Conservation (phyloP, 2,113 vertebrate species). For the Amphiprion percula region DNA sequence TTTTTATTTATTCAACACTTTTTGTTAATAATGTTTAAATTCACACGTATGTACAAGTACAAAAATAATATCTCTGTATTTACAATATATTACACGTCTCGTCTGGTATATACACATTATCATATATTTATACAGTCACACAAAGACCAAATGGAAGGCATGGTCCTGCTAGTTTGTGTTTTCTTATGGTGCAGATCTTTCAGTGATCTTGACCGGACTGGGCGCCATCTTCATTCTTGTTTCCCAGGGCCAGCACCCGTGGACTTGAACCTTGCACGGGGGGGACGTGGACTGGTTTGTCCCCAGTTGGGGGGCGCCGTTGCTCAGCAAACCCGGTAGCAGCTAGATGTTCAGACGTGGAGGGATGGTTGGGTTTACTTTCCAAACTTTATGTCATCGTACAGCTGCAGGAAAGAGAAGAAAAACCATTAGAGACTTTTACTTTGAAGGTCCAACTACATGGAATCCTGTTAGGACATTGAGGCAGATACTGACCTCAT, state of each 20-base stretch:
- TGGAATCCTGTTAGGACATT: background rate
- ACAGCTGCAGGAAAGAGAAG: constrained; percentile 69
- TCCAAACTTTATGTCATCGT: constrained; percentile 85
- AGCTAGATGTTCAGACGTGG: constrained; percentile 56
- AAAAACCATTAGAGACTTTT: background rate
- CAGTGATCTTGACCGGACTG: constrained; percentile 28
- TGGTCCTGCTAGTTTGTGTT: constrained; percentile 30
- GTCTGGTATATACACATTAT: constrained; percentile 65
- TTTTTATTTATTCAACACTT: constrained; percentile 70
- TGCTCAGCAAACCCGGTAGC: constrained; percentile 60
- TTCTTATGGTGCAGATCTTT: constrained; percentile 36
- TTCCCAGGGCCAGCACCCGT: constrained; percentile 51
- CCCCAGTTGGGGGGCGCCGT: constrained; percentile 29
- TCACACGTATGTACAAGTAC: constrained; percentile 79
- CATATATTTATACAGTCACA: constrained; percentile 61
- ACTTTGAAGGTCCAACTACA: rapidly evolving
- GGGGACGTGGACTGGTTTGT: constrained; percentile 5
- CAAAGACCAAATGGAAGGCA: constrained; percentile 39
- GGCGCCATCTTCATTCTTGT: constrained; percentile 64
- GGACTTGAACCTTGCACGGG: constrained; percentile 30
- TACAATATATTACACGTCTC: constrained; percentile 80
- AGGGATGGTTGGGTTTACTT: constrained; percentile 61
- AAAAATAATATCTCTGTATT: constrained; percentile 85
- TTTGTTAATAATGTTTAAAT: constrained; percentile 82
- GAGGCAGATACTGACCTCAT: constrained; percentile 86